Base-by-base conservation (phyloP, 2,888 invertebrate species). In the Ochropleura leucogaster region DNA sequence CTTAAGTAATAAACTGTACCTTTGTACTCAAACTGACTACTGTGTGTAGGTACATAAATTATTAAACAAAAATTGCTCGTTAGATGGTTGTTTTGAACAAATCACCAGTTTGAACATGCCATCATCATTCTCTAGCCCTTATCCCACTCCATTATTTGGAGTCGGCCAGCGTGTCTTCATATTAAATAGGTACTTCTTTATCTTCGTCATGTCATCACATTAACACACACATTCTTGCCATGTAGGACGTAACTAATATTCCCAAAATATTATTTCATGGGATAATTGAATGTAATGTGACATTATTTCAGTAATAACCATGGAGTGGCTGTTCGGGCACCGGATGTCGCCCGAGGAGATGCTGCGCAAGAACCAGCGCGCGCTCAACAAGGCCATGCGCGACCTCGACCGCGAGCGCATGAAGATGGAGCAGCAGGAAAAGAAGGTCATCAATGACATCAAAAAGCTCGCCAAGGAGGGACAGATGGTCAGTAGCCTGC, bases 381-480 rank as follows among this genome's bases (percentile, higher is more conserved):
- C 99, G 1, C 96, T 99, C 60, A 99, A 99, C 94, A 99, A 99
- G 96, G 99, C 99, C 0, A 99, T 99, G 98, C 97, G 99, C 9
- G 99, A 99, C 94, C 97, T 99, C 85, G 99, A 99, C 93, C 97
- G 99, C 68, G 99, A 99, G 95, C 98, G 98, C 79, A 97, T 97
- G 94, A 98, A 99, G 93, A 99, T 99, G 99, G 99, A 99, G 94
- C 99, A 99, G 89, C 99, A 99, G 92, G 99, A 99, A 93, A 99
- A 99, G 95, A 99, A 99, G 96, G 98, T 99, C 80, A 99, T 99
- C 80, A 97, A 97, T 0, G 99, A 99, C 92, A 99, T 99, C 82
- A 99, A 99, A 94, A 99, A 99, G 96, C 98, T 99, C 95, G 99
- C 99, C 0, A 99, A 99, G 92, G 99, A 99, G 91, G 99, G 99